Evolutionary conservation across 2,113 vertebrate species (phyloP), one percentile per base, ranked within the genome.

Genomic region (Entelurus aequoreus): DNA sequence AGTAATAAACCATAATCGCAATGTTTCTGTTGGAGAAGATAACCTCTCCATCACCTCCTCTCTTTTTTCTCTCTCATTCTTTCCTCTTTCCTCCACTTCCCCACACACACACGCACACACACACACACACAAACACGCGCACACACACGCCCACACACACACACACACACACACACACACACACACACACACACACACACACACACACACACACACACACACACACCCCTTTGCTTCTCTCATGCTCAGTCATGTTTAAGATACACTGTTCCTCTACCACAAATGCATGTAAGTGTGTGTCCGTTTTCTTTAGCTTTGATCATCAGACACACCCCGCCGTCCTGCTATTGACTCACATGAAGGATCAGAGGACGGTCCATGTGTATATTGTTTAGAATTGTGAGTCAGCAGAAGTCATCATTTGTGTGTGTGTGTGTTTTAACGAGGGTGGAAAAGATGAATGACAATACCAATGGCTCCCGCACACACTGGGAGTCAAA

Each of bases 21-120:
- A 65, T 79, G 69, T 76, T 80, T 77, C 71, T 65, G 74, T 79
- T 72, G 8, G 76, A 84, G 70, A 51, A 74, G 66, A 80, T 72
- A 76, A 80, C 71, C 75, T 69, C 58, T 63, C 77, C 66, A 49
- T 60, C n/a, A 50, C 67, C 36, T 65, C 53, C 63, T 48, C 72
- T 38, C 59, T 52, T 63, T 57, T 38, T 62, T 56, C 15, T 56
- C 51, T 38, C 8, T 49, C 58, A 3, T 63, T 42, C 54, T 40
- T 38, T 50, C 38, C 12, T 21, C 51, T 38, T 12, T 11, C 61
- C 19, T 52, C 10, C n/a, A 49, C 44, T 36, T 56, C 49, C 40
- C 11, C 12, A 16, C 28, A 12, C 36, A 11, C 11, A 16, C 9
- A 4, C 28, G 4, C 28, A 28, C 28, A 28, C 42, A 11, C 42